These are phyloP conservation scores for Automeris io DNA, from an alignment of 2,888 invertebrate species.

Conservation along the genomic window DNA sequence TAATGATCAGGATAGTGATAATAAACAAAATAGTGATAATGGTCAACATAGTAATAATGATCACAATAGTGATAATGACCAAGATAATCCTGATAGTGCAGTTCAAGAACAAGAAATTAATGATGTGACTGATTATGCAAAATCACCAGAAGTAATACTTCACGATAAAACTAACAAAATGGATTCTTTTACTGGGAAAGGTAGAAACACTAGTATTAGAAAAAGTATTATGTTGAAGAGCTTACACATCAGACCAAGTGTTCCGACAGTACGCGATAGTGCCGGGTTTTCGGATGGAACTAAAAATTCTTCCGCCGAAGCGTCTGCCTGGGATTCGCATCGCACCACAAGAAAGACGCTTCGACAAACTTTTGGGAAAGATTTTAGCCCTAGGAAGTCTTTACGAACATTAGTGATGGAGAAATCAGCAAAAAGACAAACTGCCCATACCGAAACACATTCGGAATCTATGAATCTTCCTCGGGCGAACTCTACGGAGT, in stretches of 20 bases:
- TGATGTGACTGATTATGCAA: slow-evolving; percentile 15
- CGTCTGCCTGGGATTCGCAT: slow-evolving; percentile 66
- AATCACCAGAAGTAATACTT: slow-evolving; percentile 47
- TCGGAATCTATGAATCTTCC: slow-evolving; percentile 30
- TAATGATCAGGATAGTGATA: slow-evolving; percentile 13
- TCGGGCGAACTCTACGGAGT: slow-evolving; percentile 37
- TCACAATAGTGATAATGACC: slow-evolving; percentile 14
- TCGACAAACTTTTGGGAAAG: slow-evolving; percentile 58
- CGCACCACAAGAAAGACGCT: slow-evolving; percentile 58
- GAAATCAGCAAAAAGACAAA: slow-evolving; percentile 51
- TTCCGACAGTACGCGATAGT: slow-evolving; percentile 39
- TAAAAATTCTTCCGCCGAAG: slow-evolving; percentile 50
- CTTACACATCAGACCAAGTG: slow-evolving; percentile 30
- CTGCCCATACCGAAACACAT: slow-evolving; percentile 25
- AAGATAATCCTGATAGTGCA: slow-evolving; percentile 12
- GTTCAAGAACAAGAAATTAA: slow-evolving; percentile 17
- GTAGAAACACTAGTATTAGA: slow-evolving; percentile 40
- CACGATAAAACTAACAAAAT: slow-evolving; percentile 27
- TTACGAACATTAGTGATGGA: slow-evolving; percentile 61
- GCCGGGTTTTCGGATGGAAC: slow-evolving; percentile 38
- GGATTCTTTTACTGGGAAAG: slow-evolving; percentile 37
- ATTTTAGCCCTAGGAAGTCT: slow-evolving; percentile 56
- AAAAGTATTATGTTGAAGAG: slow-evolving; percentile 35
- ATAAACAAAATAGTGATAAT: slow-evolving; percentile 11
- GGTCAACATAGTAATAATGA: slow-evolving; percentile 10